phyloP scores from a whole-genome alignment of 2,888 invertebrate genomes.

The Mimumesa dahlbomi region DNA sequence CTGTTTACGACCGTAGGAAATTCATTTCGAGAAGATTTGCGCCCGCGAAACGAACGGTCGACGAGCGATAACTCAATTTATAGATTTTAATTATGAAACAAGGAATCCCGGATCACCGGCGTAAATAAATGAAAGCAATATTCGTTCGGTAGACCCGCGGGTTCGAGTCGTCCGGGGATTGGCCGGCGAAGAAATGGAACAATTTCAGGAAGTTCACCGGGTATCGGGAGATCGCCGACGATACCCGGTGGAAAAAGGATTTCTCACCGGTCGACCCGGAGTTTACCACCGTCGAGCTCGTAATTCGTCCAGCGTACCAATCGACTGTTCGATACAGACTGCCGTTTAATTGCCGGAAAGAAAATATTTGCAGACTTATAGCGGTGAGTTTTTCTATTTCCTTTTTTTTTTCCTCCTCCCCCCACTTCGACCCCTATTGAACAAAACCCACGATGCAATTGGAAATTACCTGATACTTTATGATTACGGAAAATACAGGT shows the following conservation, averaged over 20 bases:
- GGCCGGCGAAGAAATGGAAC: background rate
- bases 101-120: background rate
- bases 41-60: no score
- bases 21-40: no score
- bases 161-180: background rate
- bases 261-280: background rate
- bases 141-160: background rate
- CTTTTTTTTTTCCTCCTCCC: no score
- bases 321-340: no score
- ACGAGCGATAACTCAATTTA: background rate
- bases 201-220: background rate
- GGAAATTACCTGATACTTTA: no score
- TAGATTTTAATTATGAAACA: slow-evolving; percentile 2
- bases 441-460: no score
- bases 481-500: no score
- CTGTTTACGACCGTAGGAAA: no score
- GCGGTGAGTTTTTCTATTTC: no score
- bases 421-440: no score
- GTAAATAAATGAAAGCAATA: background rate
- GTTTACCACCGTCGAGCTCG: background rate
- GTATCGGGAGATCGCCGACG: no score
- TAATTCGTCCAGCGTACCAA: background rate
- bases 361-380: slow-evolving; percentile 13
- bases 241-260: slow-evolving; percentile 1
- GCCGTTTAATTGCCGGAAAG: slow-evolving; percentile 6